These are phyloP conservation scores for Anadara kagoshimensis DNA, from an alignment of 1,140 invertebrate genomes.

Conservation along the genomic window DNA sequence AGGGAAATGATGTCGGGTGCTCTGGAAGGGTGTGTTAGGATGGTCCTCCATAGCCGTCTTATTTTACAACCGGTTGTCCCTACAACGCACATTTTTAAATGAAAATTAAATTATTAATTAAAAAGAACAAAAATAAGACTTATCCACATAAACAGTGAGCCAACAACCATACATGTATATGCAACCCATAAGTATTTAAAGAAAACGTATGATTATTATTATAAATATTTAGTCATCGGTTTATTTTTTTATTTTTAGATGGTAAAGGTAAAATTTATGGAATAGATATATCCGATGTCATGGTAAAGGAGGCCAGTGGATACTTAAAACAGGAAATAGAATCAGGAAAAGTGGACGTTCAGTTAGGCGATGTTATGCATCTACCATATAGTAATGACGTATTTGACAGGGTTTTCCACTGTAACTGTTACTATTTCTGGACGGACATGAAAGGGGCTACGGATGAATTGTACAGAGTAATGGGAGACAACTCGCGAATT, in stretches of 20 bases:
- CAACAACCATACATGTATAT: too few species aligned
- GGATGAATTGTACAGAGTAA: constrained; percentile 56
- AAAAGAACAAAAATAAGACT: too few species aligned
- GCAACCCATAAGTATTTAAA: too few species aligned
- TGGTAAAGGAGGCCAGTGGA: constrained; percentile 43
- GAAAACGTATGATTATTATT: too few species aligned
- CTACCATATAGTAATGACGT: constrained; percentile 50
- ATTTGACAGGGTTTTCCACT: constrained; percentile 59
- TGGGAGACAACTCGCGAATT: constrained; percentile 59
- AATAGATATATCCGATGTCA: constrained; percentile 53
- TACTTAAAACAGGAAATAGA: constrained; percentile 33
- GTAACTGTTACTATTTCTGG: constrained; percentile 66
- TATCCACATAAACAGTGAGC: too few species aligned
- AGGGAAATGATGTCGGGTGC: too few species aligned
- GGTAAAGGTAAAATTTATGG: constrained; percentile 58
- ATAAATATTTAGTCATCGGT: too few species aligned
- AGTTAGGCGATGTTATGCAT: constrained; percentile 31
- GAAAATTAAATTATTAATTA: too few species aligned
- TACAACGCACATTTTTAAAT: too few species aligned
- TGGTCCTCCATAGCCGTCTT: too few species aligned
- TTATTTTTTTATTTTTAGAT: constrained; percentile 41
- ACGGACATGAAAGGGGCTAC: constrained; percentile 28
- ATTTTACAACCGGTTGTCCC: too few species aligned
- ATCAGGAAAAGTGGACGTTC: constrained; percentile 48
- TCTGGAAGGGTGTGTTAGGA: too few species aligned